A percentile compares a stretch with the other conserved stretches of the same genome.
phyloP scores from a whole-genome alignment of 2,888 invertebrate genomes.

The Stenotaenia linearis region DNA sequence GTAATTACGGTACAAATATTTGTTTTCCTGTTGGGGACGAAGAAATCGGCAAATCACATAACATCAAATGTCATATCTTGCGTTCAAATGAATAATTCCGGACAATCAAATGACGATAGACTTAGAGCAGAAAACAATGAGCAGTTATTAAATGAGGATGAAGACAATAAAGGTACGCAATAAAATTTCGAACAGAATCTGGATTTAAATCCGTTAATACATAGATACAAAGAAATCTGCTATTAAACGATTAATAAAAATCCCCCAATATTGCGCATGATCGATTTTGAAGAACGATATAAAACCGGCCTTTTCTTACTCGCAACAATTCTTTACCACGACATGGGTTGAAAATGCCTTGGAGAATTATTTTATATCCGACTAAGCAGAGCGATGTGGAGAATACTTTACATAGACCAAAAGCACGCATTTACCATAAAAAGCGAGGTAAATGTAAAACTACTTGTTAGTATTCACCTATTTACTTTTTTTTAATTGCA shows the following conservation, averaged over 20 bases:
- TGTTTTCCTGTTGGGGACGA: no score
- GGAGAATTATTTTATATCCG: neutral
- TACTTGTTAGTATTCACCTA: neutral
- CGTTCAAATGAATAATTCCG: neutral
- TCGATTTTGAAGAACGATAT: neutral
- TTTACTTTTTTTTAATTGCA: neutral
- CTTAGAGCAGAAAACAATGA: neutral
- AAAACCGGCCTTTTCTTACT: neutral
- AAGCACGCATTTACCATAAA: neutral
- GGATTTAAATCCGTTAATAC: neutral
- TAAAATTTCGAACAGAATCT: neutral
- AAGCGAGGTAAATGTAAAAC: neutral
- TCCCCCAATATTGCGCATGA: neutral
- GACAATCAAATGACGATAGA: neutral
- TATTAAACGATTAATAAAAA: neutral
- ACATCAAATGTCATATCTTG: neutral
- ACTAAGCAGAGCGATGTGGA: slow-evolving; percentile 8
- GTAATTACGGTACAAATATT: neutral
- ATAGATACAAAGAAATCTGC: neutral
- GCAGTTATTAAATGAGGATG: neutral
- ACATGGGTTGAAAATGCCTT: slow-evolving; percentile 19
- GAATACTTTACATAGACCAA: neutral
- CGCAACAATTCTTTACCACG: neutral
- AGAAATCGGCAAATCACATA: no score
- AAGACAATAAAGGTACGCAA: neutral